Conservation (phyloP, 2,113 vertebrate genomes). For the Grantiella picta region DNA sequence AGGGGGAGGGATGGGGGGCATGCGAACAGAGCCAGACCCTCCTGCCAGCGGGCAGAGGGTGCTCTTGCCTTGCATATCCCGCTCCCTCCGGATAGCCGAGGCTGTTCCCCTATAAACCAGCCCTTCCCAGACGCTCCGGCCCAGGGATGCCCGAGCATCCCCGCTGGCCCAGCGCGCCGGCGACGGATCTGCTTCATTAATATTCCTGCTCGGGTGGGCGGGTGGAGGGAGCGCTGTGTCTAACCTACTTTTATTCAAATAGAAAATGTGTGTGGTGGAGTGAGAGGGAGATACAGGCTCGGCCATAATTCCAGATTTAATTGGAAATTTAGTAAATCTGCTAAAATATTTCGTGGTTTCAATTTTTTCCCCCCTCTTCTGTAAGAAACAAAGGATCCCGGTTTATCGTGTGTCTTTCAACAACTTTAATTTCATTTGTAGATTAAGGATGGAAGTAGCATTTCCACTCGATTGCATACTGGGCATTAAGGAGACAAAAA, state of each 20-base stretch:
- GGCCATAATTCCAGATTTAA: slow-evolving; percentile 73
- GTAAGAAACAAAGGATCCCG: slow-evolving; percentile 75
- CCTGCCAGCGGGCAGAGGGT: slow-evolving; percentile 78
- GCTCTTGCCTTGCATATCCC: slow-evolving; percentile 76
- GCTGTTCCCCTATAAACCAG: not conserved
- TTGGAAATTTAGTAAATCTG: slow-evolving; percentile 85
- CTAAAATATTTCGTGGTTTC: slow-evolving; percentile 83
- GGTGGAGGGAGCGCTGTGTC: not conserved
- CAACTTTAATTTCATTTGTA: slow-evolving; percentile 87
- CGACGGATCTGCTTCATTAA: not conserved
- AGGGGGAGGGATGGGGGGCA: slow-evolving; percentile 43
- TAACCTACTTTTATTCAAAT: slow-evolving; percentile 62
- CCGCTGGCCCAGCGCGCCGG: not conserved
- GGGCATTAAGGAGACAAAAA: slow-evolving; percentile 79
- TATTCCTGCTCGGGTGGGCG: not conserved
- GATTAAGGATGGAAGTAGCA: slow-evolving; percentile 83
- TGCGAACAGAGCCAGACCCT: slow-evolving; percentile 61
- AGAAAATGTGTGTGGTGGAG: slow-evolving; percentile 38
- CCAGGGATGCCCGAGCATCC: slow-evolving; percentile 21
- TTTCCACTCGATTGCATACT: slow-evolving; percentile 82
- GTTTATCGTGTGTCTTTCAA: slow-evolving; percentile 81
- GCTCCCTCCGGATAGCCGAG: slow-evolving; percentile 24
- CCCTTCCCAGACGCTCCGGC: not conserved
- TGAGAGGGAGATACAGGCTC: slow-evolving; percentile 53
- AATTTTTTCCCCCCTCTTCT: slow-evolving; percentile 66